These are phyloP conservation scores for Toxotes lorentzi DNA, from an alignment of 2,797 vertebrate genomes.

Conservation along the genomic window DNA sequence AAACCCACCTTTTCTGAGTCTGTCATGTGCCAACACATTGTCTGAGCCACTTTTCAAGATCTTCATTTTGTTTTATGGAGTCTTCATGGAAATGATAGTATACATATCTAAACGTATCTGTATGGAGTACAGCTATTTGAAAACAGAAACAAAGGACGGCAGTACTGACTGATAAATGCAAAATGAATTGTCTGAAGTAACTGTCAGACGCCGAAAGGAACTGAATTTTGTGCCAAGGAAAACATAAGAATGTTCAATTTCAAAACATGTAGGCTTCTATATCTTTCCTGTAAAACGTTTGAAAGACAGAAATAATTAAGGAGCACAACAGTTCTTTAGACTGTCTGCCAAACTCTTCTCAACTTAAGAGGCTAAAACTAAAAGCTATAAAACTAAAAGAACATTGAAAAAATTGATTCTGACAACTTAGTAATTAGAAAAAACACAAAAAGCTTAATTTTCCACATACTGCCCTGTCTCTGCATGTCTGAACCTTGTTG, in stretches of 20 bases:
- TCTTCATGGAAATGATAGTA: not conserved
- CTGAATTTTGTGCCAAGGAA: not conserved
- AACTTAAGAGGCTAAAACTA: too few species aligned
- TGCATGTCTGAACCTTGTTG: too few species aligned
- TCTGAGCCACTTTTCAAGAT: slow-evolving; percentile 1
- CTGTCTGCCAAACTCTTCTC: not conserved
- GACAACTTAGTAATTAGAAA: too few species aligned
- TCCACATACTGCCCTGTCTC: too few species aligned
- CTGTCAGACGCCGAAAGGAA: not conserved
- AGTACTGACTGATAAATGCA: slow-evolving; percentile 6
- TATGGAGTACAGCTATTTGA: not conserved
- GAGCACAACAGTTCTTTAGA: not conserved
- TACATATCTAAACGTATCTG: not conserved
- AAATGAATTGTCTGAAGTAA: not conserved
- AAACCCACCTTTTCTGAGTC: not conserved
- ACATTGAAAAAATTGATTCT: too few species aligned
- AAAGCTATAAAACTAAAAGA: too few species aligned
- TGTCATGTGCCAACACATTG: too few species aligned
- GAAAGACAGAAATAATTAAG: not conserved
- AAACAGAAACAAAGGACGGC: not conserved
- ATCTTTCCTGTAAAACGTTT: not conserved
- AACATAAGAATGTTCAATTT: not conserved
- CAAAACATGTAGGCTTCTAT: not conserved
- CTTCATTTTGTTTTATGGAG: slow-evolving; percentile 3
- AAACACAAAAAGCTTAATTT: too few species aligned